Evolutionary conservation across 2,113 vertebrate species (phyloP), one percentile per base, ranked within the genome.

Genomic region (Gracilinanus agilis): DNA sequence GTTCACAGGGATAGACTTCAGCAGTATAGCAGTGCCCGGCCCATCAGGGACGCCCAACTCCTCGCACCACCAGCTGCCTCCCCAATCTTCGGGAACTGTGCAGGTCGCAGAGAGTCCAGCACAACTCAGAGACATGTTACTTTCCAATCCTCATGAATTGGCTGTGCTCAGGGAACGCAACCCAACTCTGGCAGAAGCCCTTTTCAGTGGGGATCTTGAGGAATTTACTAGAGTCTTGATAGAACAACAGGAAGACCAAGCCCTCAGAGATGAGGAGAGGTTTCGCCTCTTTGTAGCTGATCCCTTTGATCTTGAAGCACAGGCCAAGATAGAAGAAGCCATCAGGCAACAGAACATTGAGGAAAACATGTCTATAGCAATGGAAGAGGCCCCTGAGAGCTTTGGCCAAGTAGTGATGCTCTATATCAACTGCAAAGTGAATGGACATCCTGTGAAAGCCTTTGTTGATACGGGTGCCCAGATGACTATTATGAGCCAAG

Each of bases 401-500:
- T 99, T 99, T 89, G 99, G 99, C 44, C 99, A 99, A 96, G 99
- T 99, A 98, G 99, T 99, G 58, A 99, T 99, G 99, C 99, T 99
- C 90, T 99, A 99, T 91, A 99, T 99, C 94, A 99, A 99, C 99
- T 99, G 99, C 98, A 99, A 99, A 97, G 99, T 99, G 97, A 99
- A 99, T 0, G 99, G 99, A 24, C 99, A 99, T 92, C 99, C 99
- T 1, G 99, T 99, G 96, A 99, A 99, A 98, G 99, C 99, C 92
- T 99, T 99, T 93, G 99, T 99, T 56, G 99, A 99, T 98, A 99
- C 99, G 88, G 99, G 99, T 98, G 99, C 99, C 91, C 99, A 99
- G 98, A 99, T 99, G 99, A 99, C 99, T 83, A 99, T 99, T 89
- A 99, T 99, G 99, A 99, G 99, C 98, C 99, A 99, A 95, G 99